Base-by-base conservation (phyloP, 2,113 vertebrate genomes). In the Calidris pygmaea region DNA sequence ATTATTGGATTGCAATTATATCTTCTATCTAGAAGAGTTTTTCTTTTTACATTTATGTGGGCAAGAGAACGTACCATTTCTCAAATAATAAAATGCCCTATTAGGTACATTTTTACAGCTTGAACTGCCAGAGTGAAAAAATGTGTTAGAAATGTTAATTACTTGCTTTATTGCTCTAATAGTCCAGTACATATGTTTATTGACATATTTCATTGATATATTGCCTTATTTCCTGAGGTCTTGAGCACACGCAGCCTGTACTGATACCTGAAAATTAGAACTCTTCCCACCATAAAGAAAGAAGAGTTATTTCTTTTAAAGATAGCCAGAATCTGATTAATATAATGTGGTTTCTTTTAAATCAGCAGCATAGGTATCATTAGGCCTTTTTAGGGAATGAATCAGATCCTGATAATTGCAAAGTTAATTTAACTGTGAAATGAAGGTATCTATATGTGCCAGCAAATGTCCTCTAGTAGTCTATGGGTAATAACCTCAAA, bases 361-460 rank as follows among this genome's bases (percentile, higher is more conserved):
- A 84, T 30, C 60, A 85, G 34, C 18, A 85, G 19, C 23, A 74
- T 74, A 81, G 9, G 14, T 67, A 63, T 87, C 47, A 68, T 92
- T 75, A 81, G 34, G 52, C 20, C 13, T 59, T 93, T 90, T 90
- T 55, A 83, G 23, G 16, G 68, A 74, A 81, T 74, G 26, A 92
- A 6, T 83, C 66, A 59, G 87, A 67, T 82, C 8, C 29, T 43
- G 13, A 47, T 93, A 87, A 94, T 60, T 93, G 75, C 22, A 47
- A 84, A 86, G 43, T 88, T 93, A 87, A 89, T 96, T 71, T 95
- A 77, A 78, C 55, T 89, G 50, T 88, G 65, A 95, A 90, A 90
- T 95, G 12, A 77, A 88, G 22, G 37, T 41, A 53, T 74, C 17
- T 55, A 5, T 58, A 23, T 60, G n/a, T 71, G 32, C 14, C 30